phyloP scores from a whole-genome alignment of 2,888 invertebrate species.

The Cheilosia vulpina region DNA sequence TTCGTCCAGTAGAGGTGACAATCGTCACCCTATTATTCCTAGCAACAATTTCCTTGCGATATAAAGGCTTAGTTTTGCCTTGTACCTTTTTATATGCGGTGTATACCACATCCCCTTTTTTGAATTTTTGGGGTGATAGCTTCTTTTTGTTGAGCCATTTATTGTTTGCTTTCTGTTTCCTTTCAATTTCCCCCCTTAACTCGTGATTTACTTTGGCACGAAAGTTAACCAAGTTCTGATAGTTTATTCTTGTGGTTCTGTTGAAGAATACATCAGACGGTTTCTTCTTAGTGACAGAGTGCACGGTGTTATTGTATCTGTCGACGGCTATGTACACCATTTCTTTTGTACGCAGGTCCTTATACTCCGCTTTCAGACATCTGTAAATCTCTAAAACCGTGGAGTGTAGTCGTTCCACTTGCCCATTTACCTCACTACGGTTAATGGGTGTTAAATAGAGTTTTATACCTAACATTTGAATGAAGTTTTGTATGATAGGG shows the following conservation, averaged over 20 bases:
- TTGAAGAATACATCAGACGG: conserved; percentile 24
- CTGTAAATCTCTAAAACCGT: conserved; percentile 67
- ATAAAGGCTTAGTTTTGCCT: not conserved
- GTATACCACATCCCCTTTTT: not conserved
- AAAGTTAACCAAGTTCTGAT: conserved; percentile 16
- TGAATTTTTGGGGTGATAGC: not conserved
- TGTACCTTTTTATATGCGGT: not conserved
- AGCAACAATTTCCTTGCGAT: not conserved
- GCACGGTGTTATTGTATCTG: conserved; percentile 71
- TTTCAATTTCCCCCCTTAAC: not conserved
- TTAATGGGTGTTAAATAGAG: conserved; percentile 59
- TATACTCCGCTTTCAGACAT: conserved; percentile 57
- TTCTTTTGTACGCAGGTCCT: conserved; percentile 27
- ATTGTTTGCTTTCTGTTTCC: not conserved
- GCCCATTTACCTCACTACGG: conserved; percentile 70
- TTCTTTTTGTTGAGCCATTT: not conserved
- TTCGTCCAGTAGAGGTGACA: too few relatives aligned
- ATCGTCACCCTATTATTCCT: not conserved
- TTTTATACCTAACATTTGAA: conserved; percentile 41
- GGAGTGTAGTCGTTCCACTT: conserved; percentile 67
- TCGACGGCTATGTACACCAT: conserved; percentile 44
- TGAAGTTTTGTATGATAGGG: conserved; percentile 23
- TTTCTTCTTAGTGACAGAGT: conserved; percentile 64
- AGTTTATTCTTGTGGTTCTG: too few relatives aligned
- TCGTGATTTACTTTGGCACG: conserved; percentile 15